Evolutionary conservation across 2,888 invertebrate species (phyloP).

Genomic region (Saturnia pavonia): DNA sequence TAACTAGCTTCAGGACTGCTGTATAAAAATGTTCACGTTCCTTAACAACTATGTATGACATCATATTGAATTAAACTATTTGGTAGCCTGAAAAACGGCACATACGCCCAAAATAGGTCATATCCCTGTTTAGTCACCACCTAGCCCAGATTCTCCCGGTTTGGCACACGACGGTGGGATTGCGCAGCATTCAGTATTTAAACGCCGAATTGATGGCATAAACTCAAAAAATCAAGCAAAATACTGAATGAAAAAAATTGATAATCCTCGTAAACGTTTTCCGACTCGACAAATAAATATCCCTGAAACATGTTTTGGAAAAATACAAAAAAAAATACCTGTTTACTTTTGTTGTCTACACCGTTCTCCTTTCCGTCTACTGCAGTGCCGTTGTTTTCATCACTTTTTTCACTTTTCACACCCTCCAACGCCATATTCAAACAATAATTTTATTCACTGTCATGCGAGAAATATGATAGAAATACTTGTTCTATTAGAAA

Average conservation of each 20-base stretch:
- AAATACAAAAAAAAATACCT: conserved; percentile 62
- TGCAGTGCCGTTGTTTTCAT: conserved; percentile 77
- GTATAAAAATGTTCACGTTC: background rate
- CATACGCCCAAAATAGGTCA: conserved; percentile 73
- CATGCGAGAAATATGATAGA: conserved; percentile 66
- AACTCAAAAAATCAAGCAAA: conserved; percentile 23
- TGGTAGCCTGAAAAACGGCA: conserved; percentile 37
- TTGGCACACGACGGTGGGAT: conserved; percentile 42
- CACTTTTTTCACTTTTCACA: conserved; percentile 80
- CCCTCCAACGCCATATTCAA: conserved; percentile 79
- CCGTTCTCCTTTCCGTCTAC: conserved; percentile 80
- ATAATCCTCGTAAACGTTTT: background rate
- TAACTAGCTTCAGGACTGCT: background rate
- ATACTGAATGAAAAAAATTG: conserved; percentile 25
- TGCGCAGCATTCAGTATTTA: conserved; percentile 61
- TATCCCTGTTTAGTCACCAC: conserved; percentile 64
- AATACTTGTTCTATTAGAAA: conserved; percentile 60
- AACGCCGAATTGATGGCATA: conserved; percentile 22
- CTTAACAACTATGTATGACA: conserved; percentile 23
- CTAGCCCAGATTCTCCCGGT: conserved; percentile 51
- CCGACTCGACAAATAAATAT: conserved; percentile 21
- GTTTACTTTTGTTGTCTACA: conserved; percentile 83
- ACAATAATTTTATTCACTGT: conserved; percentile 72
- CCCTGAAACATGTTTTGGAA: conserved; percentile 31
- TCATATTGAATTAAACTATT: conserved; percentile 38